Conservation (phyloP, 1,140 invertebrate genomes). For the Neotoxoptera formosana region DNA sequence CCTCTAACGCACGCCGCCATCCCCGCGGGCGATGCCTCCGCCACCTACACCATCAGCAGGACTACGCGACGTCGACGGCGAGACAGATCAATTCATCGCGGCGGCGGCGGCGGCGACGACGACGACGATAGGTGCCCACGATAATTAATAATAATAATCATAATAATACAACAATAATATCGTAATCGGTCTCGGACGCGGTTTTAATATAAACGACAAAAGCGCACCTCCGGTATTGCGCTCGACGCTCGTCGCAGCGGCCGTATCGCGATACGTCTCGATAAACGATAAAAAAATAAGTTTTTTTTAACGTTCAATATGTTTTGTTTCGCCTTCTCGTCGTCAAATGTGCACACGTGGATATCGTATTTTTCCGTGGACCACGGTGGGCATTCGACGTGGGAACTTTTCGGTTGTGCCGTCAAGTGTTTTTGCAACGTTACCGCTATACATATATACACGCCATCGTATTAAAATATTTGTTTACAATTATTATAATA, state of each 20-base stretch:
- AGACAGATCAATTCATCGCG: neutral
- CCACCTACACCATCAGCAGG: neutral
- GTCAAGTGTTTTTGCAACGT: neutral
- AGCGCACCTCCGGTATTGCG: neutral
- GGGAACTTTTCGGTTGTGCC: neutral
- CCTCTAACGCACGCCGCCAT: neutral
- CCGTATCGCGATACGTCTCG: neutral
- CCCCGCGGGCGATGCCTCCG: too few relatives aligned
- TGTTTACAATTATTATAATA: neutral
- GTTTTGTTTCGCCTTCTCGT: neutral
- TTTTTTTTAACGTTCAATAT: neutral
- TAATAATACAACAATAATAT: neutral
- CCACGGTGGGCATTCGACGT: conserved; percentile 39
- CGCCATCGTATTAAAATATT: neutral
- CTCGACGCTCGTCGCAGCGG: too few relatives aligned
- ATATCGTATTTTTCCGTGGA: conserved; percentile 42
- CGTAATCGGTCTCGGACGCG: neutral
- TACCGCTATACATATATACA: neutral
- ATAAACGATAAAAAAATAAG: neutral
- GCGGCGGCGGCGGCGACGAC: neutral
- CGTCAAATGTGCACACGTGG: conserved; percentile 40
- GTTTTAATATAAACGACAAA: neutral
- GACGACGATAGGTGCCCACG: neutral
- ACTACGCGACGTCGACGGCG: too few relatives aligned
- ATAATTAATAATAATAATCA: neutral